A percentile compares a stretch with the other conserved stretches of the same genome.
Evolutionary conservation across 2,797 vertebrate species (phyloP).

Genomic region (Sylvia borin): DNA sequence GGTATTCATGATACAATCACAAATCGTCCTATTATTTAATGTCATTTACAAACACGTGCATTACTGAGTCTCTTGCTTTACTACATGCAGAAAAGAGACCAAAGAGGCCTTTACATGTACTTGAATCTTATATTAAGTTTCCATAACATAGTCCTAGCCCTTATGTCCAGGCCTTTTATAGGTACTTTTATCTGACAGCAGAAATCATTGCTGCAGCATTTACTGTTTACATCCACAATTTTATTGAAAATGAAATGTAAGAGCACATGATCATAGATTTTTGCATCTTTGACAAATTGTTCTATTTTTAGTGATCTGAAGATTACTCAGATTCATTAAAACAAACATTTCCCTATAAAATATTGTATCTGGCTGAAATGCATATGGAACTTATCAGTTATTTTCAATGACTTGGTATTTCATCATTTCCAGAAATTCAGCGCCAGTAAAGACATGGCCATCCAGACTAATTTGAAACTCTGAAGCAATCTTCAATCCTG

Average conservation of each 20-base stretch:
- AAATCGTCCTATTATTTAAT: not conserved
- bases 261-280: not conserved
- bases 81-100: not conserved
- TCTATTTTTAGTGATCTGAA: not conserved
- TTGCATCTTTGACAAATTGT: not conserved
- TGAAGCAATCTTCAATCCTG: constrained; percentile 54
- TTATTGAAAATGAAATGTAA: not conserved
- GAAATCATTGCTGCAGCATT: not conserved
- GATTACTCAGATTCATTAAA: constrained; percentile 17
- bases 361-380: constrained; percentile 18
- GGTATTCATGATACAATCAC: not conserved
- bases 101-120: not conserved
- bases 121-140: not conserved
- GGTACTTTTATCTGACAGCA: not conserved
- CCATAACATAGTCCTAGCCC: not conserved
- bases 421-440: constrained; percentile 61
- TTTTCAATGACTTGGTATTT: constrained; percentile 63
- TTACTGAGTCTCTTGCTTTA: not conserved
- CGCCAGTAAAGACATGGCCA: constrained; percentile 60
- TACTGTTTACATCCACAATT: not conserved
- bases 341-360: constrained; percentile 27
- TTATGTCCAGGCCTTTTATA: not conserved
- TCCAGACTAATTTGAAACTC: constrained; percentile 68
- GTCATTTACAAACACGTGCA: fast-evolving
- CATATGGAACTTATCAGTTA: not conserved